A percentile compares a stretch with the other conserved stretches of the same genome.
phyloP scores from a whole-genome alignment of 2,797 vertebrate species.

The Scomberomorus guttatus region DNA sequence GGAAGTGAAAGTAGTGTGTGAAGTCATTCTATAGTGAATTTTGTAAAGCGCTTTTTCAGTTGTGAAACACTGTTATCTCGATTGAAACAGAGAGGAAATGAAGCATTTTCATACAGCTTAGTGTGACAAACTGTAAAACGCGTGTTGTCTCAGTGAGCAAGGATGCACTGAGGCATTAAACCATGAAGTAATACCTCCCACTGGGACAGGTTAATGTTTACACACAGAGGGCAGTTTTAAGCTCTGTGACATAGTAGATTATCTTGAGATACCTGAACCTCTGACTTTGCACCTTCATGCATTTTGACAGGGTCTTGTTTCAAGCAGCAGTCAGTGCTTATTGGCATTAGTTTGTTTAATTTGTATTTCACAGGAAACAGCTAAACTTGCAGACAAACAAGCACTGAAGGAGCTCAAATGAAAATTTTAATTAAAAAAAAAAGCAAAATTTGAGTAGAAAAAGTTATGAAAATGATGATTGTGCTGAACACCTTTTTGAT shows the following conservation, averaged over 20 bases:
- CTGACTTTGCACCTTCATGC: slow-evolving; percentile 5
- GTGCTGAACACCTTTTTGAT: neutral
- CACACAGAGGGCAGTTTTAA: slow-evolving; percentile 27
- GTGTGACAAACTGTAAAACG: neutral
- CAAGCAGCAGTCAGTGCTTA: slow-evolving; percentile 12
- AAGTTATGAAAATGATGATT: neutral
- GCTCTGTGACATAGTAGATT: slow-evolving; percentile 14
- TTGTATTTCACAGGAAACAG: neutral
- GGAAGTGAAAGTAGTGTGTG: neutral
- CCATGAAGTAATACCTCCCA: slow-evolving; percentile 31
- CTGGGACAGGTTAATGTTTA: slow-evolving; percentile 65
- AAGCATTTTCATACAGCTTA: slow-evolving; percentile 1
- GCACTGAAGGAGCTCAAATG: neutral
- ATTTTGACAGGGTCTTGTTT: slow-evolving; percentile 17
- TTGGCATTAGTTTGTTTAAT: neutral
- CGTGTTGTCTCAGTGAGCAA: neutral
- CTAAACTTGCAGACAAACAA: too few species aligned
- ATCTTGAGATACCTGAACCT: slow-evolving; percentile 10
- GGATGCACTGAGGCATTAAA: slow-evolving; percentile 39
- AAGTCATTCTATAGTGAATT: too few species aligned
- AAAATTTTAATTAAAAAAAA: neutral
- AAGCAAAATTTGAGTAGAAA: neutral
- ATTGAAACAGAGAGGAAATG: neutral
- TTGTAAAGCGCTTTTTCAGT: too few species aligned
- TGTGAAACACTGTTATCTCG: neutral